Conservation (phyloP, 2,113 vertebrate genomes). For the Tricholaema leucomelas region DNA sequence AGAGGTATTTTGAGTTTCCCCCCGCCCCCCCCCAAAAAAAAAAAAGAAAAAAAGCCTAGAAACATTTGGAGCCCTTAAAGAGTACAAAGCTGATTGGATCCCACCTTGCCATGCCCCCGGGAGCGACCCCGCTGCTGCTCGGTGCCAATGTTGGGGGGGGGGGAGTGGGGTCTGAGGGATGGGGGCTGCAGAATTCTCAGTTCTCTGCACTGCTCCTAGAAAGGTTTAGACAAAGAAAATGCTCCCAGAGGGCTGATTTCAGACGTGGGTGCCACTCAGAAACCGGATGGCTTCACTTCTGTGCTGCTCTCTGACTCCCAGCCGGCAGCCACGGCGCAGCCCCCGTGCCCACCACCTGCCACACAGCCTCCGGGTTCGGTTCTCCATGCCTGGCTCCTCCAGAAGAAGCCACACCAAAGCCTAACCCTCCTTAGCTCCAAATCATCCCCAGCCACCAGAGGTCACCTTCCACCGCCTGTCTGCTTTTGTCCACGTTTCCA, state of each 20-base stretch:
- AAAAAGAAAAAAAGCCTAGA: neutral
- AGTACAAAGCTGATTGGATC: slow-evolving; percentile 23
- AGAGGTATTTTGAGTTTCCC: slow-evolving; percentile 41
- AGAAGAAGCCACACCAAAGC: slow-evolving; percentile 32
- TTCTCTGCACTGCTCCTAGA: slow-evolving; percentile 5
- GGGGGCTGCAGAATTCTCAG: neutral
- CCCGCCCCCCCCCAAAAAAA: neutral
- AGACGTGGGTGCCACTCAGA: slow-evolving; percentile 2
- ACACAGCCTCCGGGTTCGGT: neutral
- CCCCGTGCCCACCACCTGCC: neutral
- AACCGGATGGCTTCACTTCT: slow-evolving; percentile 18
- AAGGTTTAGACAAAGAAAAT: slow-evolving; percentile 33
- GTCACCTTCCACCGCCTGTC: slow-evolving; percentile 68
- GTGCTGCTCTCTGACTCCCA: neutral
- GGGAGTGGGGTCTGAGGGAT: neutral
- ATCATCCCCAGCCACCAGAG: slow-evolving; percentile 16
- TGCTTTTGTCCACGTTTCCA: neutral
- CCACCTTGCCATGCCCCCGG: neutral
- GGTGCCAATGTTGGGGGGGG: slow-evolving; percentile 6
- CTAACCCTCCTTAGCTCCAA: neutral
- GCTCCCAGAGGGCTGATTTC: slow-evolving; percentile 19
- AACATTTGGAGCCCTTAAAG: slow-evolving; percentile 61
- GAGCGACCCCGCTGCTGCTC: neutral
- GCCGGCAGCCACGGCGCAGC: neutral
- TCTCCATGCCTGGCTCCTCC: neutral